These are phyloP conservation scores for Gopherus flavomarginatus DNA, from an alignment of 2,113 vertebrate species.

Conservation along the genomic window DNA sequence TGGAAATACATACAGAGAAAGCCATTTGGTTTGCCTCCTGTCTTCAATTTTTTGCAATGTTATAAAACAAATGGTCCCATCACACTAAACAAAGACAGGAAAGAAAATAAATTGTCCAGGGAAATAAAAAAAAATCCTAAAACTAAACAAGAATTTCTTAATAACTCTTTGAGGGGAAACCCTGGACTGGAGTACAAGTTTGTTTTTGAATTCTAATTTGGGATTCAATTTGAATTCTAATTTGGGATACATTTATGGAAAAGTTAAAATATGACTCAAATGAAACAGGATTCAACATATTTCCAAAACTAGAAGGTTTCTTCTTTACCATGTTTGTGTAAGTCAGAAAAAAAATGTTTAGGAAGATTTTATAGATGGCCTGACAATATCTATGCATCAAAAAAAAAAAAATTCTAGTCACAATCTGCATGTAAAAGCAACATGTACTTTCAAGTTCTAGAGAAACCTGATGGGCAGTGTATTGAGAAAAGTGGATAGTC, in stretches of 20 bases:
- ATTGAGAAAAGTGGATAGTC: background rate
- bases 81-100: background rate
- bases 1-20: rapidly evolving
- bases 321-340: rapidly evolving
- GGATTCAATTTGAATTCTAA: background rate
- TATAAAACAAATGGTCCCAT: background rate
- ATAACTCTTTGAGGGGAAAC: background rate
- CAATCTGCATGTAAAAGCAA: background rate
- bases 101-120: background rate
- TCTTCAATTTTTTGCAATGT: background rate
- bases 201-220: background rate
- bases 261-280: background rate
- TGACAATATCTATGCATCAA: background rate
- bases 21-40: background rate
- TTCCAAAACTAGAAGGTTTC: background rate
- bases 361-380: background rate
- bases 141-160: background rate
- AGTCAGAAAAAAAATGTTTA: background rate
- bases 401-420: background rate
- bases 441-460: background rate
- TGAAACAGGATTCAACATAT: rapidly evolving
- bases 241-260: rapidly evolving
- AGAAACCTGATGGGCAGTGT: rapidly evolving
- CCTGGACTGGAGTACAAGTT: background rate
- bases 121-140: background rate